Evolutionary conservation across 2,888 invertebrate species (phyloP).

Genomic region (Syrphus vitripennis): DNA sequence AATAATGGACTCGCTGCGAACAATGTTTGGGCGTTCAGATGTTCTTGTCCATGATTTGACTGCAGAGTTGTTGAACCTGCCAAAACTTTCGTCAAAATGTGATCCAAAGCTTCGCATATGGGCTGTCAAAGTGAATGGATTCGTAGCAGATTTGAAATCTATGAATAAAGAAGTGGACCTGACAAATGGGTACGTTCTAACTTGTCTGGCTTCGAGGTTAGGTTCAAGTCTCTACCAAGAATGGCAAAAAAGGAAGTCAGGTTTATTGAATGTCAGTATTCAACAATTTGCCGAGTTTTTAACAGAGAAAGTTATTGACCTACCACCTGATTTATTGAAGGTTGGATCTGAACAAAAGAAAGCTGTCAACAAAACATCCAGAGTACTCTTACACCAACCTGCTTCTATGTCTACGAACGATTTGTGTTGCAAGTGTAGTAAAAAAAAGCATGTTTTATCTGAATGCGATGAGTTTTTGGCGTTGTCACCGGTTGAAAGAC

Average conservation of each 20-base stretch:
- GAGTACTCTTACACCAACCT: not conserved
- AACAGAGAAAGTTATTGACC: not conserved
- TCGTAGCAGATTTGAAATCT: conserved; percentile 21
- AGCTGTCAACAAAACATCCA: not conserved
- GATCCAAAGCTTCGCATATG: conserved; percentile 15
- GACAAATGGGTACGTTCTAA: no score
- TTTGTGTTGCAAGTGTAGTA: not conserved
- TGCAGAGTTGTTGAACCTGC: not conserved
- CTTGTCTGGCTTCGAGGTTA: no score
- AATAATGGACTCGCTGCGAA: not conserved
- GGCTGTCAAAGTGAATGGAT: conserved; percentile 18
- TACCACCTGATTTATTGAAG: not conserved
- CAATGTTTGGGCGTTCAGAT: conserved; percentile 3
- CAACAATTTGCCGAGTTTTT: not conserved
- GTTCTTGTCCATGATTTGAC: conserved; percentile 10
- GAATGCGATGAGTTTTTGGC: no score
- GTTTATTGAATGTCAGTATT: not conserved
- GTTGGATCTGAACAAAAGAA: not conserved
- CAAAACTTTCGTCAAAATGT: not conserved
- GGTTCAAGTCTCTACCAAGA: not conserved
- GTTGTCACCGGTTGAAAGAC: no score
- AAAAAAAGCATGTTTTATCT: not conserved
- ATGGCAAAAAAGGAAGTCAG: not conserved
- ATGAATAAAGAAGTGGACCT: conserved; percentile 12
- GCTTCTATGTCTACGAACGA: not conserved